phyloP scores from a whole-genome alignment of 2,113 vertebrate genomes.

The Misgurnus mizolepis region DNA sequence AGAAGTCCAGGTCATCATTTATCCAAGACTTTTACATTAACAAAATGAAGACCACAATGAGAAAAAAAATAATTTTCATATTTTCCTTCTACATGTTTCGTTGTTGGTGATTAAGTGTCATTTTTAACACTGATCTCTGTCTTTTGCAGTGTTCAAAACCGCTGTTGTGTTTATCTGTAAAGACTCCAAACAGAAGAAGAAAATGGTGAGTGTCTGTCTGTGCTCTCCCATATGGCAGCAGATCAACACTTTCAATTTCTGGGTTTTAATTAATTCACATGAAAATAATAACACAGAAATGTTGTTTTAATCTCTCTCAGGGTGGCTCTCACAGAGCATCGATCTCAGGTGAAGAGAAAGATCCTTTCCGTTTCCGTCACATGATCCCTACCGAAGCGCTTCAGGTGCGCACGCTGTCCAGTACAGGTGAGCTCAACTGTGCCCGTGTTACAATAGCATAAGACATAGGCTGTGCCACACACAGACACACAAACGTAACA shows the following conservation, averaged over 20 bases:
- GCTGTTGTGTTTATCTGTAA: conserved; percentile 95
- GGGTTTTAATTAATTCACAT: neutral
- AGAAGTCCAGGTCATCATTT: neutral
- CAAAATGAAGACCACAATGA: neutral
- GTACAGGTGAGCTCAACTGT: conserved; percentile 74
- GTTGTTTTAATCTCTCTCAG: conserved; percentile 64
- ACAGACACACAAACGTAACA: too few species aligned
- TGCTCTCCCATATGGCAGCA: neutral
- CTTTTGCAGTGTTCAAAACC: conserved; percentile 89
- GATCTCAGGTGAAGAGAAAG: conserved; percentile 88
- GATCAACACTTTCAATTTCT: too few species aligned
- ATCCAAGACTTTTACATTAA: neutral
- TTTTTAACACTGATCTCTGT: neutral
- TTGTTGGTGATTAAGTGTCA: neutral
- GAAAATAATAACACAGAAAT: neutral
- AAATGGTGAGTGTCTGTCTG: conserved; percentile 79
- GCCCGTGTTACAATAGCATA: neutral
- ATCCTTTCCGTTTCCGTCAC: conserved; percentile 93
- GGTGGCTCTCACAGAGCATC: conserved; percentile 89
- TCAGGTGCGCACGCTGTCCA: conserved; percentile 87
- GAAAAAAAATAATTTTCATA: too few species aligned
- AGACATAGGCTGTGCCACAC: too few species aligned
- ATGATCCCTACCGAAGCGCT: conserved; percentile 95
- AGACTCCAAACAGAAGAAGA: conserved; percentile 97
- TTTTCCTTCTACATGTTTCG: too few species aligned